A percentile compares a stretch with the other conserved stretches of the same genome.
Evolutionary conservation across 2,113 vertebrate genomes (phyloP).

Genomic region (Melospiza melodia): DNA sequence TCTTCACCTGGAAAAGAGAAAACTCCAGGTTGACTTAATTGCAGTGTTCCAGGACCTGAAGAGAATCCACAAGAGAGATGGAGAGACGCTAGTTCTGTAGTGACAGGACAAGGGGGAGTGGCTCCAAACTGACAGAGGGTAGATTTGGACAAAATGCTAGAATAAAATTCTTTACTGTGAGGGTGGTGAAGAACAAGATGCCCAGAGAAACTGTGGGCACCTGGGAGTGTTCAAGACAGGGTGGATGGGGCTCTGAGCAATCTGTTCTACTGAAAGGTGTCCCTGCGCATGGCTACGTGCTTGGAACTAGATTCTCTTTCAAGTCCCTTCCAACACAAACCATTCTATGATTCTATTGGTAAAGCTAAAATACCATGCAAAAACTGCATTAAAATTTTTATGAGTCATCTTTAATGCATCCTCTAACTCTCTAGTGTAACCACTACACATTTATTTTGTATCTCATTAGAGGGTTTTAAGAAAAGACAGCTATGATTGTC

Average conservation of each 20-base stretch:
- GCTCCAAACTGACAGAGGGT: neutral
- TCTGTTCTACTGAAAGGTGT: neutral
- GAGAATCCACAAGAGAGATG: neutral
- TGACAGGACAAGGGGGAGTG: neutral
- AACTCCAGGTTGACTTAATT: neutral
- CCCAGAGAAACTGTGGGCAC: neutral
- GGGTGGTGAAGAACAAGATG: neutral
- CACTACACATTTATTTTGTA: neutral
- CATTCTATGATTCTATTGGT: neutral
- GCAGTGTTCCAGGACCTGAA: neutral
- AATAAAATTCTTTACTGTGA: neutral
- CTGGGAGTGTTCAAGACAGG: neutral
- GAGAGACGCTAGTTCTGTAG: neutral
- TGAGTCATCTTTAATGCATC: neutral
- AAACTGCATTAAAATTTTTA: neutral
- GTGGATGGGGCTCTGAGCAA: neutral
- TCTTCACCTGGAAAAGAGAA: neutral
- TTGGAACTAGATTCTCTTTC: neutral
- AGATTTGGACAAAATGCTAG: neutral
- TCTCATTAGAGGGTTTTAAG: neutral
- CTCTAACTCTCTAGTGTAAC: neutral
- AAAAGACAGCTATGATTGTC: neutral
- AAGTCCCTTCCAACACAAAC: neutral
- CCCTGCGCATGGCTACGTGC: rapidly evolving
- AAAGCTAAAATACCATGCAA: neutral